Conservation (phyloP, 2,888 invertebrate species). For the Stenodera caucasica region DNA sequence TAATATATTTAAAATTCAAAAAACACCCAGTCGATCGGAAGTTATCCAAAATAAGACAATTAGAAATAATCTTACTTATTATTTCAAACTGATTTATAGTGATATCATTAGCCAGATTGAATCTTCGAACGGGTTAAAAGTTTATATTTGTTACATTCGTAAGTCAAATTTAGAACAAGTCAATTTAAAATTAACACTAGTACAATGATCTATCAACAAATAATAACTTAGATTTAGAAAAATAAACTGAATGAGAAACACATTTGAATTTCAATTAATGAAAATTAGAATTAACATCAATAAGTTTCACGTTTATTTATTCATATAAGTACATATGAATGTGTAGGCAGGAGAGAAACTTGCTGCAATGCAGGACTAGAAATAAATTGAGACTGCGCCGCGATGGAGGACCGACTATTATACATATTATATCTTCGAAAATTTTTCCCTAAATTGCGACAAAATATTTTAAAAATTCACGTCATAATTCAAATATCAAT, state of each 20-base stretch:
- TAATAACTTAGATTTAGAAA: not conserved
- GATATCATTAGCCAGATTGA: not conserved
- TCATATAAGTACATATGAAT: too few species aligned
- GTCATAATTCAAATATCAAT: too few species aligned
- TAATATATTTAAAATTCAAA: too few species aligned
- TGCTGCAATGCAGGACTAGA: slow-evolving; percentile 5
- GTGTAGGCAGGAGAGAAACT: not conserved
- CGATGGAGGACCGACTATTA: not conserved
- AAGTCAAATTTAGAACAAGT: not conserved
- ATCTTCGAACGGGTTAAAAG: too few species aligned
- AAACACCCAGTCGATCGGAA: too few species aligned
- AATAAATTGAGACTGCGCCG: slow-evolving; percentile 5
- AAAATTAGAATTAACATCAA: not conserved
- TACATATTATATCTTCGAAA: too few species aligned
- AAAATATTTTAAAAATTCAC: too few species aligned
- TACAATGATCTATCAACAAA: not conserved
- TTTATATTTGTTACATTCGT: not conserved
- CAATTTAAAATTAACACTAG: not conserved
- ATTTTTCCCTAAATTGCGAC: too few species aligned
- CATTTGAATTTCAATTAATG: not conserved
- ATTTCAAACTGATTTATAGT: too few species aligned
- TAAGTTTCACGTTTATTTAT: too few species aligned
- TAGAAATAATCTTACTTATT: too few species aligned
- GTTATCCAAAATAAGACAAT: too few species aligned
- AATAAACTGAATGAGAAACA: not conserved